phyloP scores from a whole-genome alignment of 2,113 vertebrate species.

The Erythrolamprus reginae region DNA sequence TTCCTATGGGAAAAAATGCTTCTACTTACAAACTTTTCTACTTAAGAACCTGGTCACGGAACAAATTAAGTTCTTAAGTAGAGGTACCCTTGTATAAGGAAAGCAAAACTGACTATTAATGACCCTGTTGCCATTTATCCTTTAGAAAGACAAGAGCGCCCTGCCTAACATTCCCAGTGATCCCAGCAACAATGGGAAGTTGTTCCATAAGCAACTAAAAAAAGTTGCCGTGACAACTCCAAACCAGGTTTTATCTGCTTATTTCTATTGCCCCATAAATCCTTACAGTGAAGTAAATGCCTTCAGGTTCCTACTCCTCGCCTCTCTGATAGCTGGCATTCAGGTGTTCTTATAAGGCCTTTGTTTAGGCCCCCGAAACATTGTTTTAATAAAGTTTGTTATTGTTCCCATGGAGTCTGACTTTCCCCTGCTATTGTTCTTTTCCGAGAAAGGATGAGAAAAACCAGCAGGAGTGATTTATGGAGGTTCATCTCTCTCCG shows the following conservation, averaged over 20 bases:
- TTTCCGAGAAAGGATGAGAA: background rate
- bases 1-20: too few relatives aligned
- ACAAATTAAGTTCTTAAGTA: too few relatives aligned
- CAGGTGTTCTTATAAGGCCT: background rate
- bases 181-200: background rate
- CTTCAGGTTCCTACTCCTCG: background rate
- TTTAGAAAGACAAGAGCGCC: background rate
- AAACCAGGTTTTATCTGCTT: conserved; percentile 47
- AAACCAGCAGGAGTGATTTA: background rate
- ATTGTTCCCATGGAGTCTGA: background rate
- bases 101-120: background rate
- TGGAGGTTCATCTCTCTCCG: background rate
- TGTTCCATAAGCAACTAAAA: background rate
- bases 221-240: conserved; percentile 43
- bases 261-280: background rate
- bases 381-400: background rate
- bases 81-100: background rate
- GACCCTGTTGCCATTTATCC: background rate
- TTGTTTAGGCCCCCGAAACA: background rate
- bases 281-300: background rate
- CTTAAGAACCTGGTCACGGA: too few relatives aligned
- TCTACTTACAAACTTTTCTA: too few relatives aligned
- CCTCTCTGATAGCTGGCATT: background rate
- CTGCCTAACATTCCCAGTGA: conserved; percentile 13
- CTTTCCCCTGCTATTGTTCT: background rate